Evolutionary conservation across 30 jellyfish, hydroid and myxozoan species (phyloP), one percentile per base, ranked within the genome.

Genomic region (Chironex yamaguchii): DNA sequence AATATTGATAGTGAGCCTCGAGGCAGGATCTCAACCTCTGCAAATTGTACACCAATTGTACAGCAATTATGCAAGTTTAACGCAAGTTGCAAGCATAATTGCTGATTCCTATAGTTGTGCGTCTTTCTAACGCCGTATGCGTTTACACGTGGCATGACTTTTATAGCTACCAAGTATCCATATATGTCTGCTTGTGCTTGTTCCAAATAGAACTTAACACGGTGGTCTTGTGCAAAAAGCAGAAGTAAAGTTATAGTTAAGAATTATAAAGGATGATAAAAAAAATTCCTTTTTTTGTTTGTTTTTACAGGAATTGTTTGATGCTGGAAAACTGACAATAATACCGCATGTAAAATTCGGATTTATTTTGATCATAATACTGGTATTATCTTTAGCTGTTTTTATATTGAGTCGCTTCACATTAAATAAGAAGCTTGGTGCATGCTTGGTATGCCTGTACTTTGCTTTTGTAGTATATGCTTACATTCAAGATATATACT

Each of bases 271-370:
- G 14, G 12, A 62, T 62, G 30, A n/a, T 62, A 9, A 22, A 62
- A 62, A 12, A 67, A 4, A 12, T 23, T 67, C 4, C 71, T 4
- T n/a, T 67, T 13, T 81, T 26, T 31, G 29, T 2, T 71, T 29
- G 12, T 82, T 11, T 1, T 0, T 82, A 67, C 75, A 93, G 98
- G 93, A n/a, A 73, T 32, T 22, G 29, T 77, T 17, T 79, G 96
- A 93, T 22, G 52, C 85, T 22, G 98, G 98, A 26, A 87, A 81
- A 30, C 65, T 93, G 51, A 62, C 23, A 48, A 83, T 93, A 67
- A 88, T 67, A 9, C 96, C 97, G 2, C 98, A 93, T 67, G 98
- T 87, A 26, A 93, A 93, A 86, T 93, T 87, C 71, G 98, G 98
- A 3, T 87, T 93, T 62, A 67, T 93, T 29, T 62, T 93, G 29